These are phyloP conservation scores for Allobates femoralis DNA, from an alignment of 2,797 vertebrate species.

Conservation along the genomic window DNA sequence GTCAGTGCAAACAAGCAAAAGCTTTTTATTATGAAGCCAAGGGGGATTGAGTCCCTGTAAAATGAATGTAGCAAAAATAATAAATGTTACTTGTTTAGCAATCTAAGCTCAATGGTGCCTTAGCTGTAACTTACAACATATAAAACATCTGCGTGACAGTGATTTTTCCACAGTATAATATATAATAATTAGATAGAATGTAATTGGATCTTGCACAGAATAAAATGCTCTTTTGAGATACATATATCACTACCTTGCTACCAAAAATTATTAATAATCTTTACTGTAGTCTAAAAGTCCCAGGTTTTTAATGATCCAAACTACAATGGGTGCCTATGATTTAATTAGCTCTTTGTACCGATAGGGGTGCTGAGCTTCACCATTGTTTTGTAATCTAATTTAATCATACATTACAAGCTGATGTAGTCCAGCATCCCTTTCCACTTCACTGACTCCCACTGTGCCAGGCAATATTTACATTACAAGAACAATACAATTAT, in stretches of 20 bases:
- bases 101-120: too few relatives aligned
- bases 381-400: conserved; percentile 41
- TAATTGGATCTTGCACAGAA: background rate
- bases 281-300: background rate
- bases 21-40: too few relatives aligned
- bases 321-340: conserved; percentile 32
- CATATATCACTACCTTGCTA: background rate
- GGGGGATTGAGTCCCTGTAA: too few relatives aligned
- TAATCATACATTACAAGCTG: conserved; percentile 32
- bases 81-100: too few relatives aligned
- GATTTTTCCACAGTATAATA: background rate
- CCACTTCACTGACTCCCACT: conserved; percentile 49
- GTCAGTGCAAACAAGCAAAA: too few relatives aligned
- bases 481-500: conserved; percentile 62
- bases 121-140: background rate
- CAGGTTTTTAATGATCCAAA: conserved; percentile 12
- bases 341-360: conserved; percentile 31
- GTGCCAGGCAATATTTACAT: conserved; percentile 59
- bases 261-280: background rate
- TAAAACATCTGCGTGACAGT: background rate
- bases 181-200: background rate
- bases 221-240: conserved; percentile 14
- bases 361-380: conserved; percentile 10
- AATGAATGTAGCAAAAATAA: too few relatives aligned
- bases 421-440: conserved; percentile 26